These are phyloP conservation scores for Labia minor DNA, from an alignment of 2,888 invertebrate genomes.

Conservation along the genomic window DNA sequence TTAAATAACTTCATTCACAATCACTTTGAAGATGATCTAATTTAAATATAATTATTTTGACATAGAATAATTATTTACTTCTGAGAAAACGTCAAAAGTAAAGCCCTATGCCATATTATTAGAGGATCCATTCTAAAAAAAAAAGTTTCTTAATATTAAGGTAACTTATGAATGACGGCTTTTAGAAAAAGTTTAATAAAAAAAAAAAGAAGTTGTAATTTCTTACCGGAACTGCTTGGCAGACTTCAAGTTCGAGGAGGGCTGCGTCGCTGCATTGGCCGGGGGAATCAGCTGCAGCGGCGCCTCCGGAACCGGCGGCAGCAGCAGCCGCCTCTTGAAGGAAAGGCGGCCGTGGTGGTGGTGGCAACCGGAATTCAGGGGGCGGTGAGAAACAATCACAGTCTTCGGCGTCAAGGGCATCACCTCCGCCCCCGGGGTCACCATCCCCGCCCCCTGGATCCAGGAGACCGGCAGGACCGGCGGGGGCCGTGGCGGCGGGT, in stretches of 20 bases:
- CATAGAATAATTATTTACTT: too few relatives aligned
- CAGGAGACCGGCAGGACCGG: not conserved
- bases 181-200: too few relatives aligned
- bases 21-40: too few relatives aligned
- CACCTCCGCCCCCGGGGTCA: not conserved
- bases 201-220: too few relatives aligned
- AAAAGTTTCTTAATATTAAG: too few relatives aligned
- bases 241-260: constrained; percentile 59
- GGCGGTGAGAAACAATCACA: constrained; percentile 61
- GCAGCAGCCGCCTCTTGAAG: constrained; percentile 42
- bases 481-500: not conserved
- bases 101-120: too few relatives aligned
- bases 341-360: constrained; percentile 62
- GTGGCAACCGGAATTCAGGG: constrained; percentile 61
- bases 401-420: constrained; percentile 47
- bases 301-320: not conserved
- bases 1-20: too few relatives aligned
- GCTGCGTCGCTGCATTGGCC: constrained; percentile 57
- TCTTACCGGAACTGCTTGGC: constrained; percentile 68
- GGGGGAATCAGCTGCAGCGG: not conserved
- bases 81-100: too few relatives aligned
- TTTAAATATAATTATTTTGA: too few relatives aligned
- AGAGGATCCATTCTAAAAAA: too few relatives aligned
- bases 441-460: not conserved
- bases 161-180: too few relatives aligned